phyloP scores from a whole-genome alignment of 92 coral and sea anemone species.

The Porites divaricata region DNA sequence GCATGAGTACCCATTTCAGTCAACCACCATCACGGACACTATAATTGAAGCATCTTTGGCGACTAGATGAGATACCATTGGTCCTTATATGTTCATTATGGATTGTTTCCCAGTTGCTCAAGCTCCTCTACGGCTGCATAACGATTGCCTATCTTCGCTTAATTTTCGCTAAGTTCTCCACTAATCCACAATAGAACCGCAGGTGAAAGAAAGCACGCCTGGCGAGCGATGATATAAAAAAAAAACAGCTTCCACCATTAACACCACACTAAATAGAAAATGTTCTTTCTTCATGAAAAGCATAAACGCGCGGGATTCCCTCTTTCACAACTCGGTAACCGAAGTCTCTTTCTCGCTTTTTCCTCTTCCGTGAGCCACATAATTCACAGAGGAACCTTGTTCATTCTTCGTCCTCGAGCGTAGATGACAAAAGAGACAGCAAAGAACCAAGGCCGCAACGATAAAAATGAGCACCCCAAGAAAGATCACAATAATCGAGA shows the following conservation, averaged over 20 bases:
- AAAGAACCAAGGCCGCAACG: slow-evolving; percentile 89
- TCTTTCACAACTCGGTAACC: slow-evolving; percentile 71
- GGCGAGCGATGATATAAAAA: background rate
- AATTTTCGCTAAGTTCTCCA: background rate
- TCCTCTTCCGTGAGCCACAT: slow-evolving; percentile 62
- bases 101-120: background rate
- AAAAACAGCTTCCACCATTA: background rate
- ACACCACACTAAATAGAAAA: background rate
- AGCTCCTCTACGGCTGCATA: background rate
- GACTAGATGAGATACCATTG: too few species aligned
- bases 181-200: background rate
- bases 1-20: background rate
- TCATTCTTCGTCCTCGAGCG: slow-evolving; percentile 78
- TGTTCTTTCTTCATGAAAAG: background rate
- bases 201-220: background rate
- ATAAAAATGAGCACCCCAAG: slow-evolving; percentile 92
- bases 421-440: slow-evolving; percentile 89
- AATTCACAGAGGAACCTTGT: slow-evolving; percentile 40
- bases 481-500: slow-evolving; percentile 92
- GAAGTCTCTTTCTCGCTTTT: slow-evolving; percentile 91
- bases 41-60: too few species aligned
- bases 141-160: background rate
- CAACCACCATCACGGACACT: too few species aligned
- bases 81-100: too few species aligned
- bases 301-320: background rate